A percentile compares a stretch with the other conserved stretches of the same genome.
phyloP scores from a whole-genome alignment of 2,888 invertebrate genomes.

The Desoria tigrina region DNA sequence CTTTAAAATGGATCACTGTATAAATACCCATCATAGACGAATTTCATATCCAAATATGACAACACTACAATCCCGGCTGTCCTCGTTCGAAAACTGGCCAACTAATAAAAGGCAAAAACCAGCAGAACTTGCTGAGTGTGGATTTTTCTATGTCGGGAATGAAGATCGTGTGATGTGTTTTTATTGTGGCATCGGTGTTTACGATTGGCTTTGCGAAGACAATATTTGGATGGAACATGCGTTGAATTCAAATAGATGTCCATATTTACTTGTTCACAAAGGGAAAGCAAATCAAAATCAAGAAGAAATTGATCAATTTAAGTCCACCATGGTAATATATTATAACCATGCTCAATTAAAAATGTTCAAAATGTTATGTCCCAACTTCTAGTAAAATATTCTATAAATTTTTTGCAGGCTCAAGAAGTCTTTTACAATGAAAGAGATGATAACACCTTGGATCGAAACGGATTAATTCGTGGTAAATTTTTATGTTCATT shows the following conservation, averaged over 20 bases:
- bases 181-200: conserved; percentile 35
- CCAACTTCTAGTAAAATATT: too few relatives aligned
- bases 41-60: not conserved
- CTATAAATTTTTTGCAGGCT: too few relatives aligned
- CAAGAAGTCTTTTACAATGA: too few relatives aligned
- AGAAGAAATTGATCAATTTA: too few relatives aligned
- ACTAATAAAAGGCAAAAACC: not conserved
- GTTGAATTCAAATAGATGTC: conserved; percentile 17
- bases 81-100: not conserved
- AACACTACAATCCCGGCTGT: not conserved
- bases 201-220: conserved; percentile 28
- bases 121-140: conserved; percentile 24
- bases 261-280: not conserved
- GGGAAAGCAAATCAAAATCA: too few relatives aligned
- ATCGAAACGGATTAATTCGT: too few relatives aligned
- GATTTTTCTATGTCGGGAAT: conserved; percentile 29
- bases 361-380: too few relatives aligned
- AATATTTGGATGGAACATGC: conserved; percentile 37
- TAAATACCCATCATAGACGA: not conserved
- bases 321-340: too few relatives aligned
- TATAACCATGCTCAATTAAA: too few relatives aligned
- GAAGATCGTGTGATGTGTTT: conserved; percentile 30
- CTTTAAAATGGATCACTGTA: not conserved
- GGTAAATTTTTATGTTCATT: too few relatives aligned
- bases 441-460: too few relatives aligned